Conservation (phyloP, 1,140 invertebrate species). For the Lysiphlebus fabarum region DNA sequence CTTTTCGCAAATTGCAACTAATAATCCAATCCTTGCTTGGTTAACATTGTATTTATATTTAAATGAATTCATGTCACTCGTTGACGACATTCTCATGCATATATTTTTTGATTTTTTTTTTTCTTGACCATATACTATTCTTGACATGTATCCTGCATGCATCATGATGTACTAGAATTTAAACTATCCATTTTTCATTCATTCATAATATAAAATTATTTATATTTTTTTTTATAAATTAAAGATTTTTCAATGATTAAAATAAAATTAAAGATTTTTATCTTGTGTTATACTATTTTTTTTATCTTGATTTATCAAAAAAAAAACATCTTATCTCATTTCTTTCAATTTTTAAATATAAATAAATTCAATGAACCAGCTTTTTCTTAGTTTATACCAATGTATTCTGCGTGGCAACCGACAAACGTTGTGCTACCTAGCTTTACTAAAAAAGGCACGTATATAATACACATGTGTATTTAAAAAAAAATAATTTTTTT, state of each 20-base stretch:
- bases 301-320: too few species aligned
- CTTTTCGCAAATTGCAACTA: constrained; percentile 22
- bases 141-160: background rate
- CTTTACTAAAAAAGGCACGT: constrained; percentile 23
- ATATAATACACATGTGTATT: too few species aligned
- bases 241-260: constrained; percentile 14
- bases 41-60: constrained; percentile 8
- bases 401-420: constrained; percentile 17
- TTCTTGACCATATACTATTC: background rate
- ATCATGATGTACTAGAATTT: background rate
- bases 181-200: background rate
- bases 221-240: background rate
- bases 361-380: constrained; percentile 26
- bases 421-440: constrained; percentile 29
- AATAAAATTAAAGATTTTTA: background rate
- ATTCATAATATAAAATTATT: background rate
- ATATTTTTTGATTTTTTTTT: too few species aligned
- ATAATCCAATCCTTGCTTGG: constrained; percentile 15
- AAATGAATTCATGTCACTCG: constrained; percentile 16
- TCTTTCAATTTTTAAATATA: constrained; percentile 22
- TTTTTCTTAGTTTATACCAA: too few species aligned
- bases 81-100: background rate
- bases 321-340: too few species aligned
- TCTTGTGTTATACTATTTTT: too few species aligned
- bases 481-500: too few species aligned